These are phyloP conservation scores for Drosophila orena DNA, from an alignment of 1,140 invertebrate species.

Conservation along the genomic window DNA sequence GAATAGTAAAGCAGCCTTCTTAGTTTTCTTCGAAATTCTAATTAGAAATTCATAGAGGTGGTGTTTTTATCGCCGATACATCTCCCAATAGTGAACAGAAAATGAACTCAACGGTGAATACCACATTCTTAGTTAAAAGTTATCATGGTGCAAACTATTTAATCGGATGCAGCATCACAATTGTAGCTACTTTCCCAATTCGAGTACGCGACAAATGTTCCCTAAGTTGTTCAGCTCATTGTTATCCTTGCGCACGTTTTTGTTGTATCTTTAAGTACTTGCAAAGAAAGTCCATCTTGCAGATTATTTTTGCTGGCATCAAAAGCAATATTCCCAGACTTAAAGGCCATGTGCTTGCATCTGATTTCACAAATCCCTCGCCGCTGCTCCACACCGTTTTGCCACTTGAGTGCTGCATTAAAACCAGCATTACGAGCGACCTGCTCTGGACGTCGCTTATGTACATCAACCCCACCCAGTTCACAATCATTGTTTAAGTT, in stretches of 20 bases:
- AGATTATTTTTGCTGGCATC: background rate
- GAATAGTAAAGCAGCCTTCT: background rate
- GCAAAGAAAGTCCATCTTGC: background rate
- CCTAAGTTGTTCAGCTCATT: no score
- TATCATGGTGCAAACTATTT: no score
- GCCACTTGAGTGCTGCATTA: constrained; percentile 8
- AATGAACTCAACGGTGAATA: no score
- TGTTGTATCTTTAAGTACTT: background rate
- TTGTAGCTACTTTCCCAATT: no score
- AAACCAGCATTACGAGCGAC: constrained; percentile 9
- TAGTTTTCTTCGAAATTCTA: background rate
- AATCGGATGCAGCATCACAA: no score
- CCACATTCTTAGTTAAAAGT: no score
- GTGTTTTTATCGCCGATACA: no score
- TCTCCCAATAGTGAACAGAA: no score
- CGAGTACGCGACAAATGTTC: no score
- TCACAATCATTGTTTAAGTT: constrained; percentile 49
- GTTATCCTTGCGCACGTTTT: background rate
- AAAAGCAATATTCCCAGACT: no score
- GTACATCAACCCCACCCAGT: background rate
- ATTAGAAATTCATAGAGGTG: background rate
- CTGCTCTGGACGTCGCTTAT: constrained; percentile 8
- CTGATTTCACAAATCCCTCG: background rate
- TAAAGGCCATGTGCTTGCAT: background rate
- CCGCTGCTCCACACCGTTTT: background rate